Percentiles rank a stretch among this genome's conserved stretches.
Evolutionary conservation across 2,113 vertebrate species (phyloP).

Genomic region (Pagrus major): DNA sequence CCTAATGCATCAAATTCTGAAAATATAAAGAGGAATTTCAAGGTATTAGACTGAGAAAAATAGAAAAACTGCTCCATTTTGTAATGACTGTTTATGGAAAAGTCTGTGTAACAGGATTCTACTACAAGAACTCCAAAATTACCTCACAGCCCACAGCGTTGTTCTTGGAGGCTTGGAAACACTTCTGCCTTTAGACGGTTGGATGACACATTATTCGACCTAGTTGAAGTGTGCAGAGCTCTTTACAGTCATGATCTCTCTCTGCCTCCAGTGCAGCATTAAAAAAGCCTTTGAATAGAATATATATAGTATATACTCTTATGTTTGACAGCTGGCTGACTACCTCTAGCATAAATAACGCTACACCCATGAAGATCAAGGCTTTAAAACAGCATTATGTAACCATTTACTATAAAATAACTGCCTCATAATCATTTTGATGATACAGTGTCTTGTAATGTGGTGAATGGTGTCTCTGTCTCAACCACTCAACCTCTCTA

Average conservation of each 20-base stretch:
- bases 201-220: background rate
- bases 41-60: background rate
- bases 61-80: background rate
- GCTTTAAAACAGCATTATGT: no score
- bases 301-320: no score
- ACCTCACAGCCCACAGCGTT: background rate
- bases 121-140: background rate
- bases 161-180: background rate
- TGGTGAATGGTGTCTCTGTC: no score
- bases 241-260: background rate
- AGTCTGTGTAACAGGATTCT: background rate
- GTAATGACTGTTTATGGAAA: background rate
- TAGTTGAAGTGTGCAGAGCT: background rate
- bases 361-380: no score
- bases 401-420: no score
- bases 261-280: background rate
- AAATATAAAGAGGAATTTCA: background rate
- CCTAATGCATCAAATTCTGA: background rate
- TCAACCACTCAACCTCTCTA: no score
- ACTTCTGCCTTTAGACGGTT: background rate
- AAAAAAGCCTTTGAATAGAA: background rate
- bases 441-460: no score
- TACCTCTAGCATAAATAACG: no score
- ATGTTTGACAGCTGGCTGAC: no score
- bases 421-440: no score